Base-by-base conservation (phyloP, 1,140 invertebrate genomes). In the Planococcus citri region DNA sequence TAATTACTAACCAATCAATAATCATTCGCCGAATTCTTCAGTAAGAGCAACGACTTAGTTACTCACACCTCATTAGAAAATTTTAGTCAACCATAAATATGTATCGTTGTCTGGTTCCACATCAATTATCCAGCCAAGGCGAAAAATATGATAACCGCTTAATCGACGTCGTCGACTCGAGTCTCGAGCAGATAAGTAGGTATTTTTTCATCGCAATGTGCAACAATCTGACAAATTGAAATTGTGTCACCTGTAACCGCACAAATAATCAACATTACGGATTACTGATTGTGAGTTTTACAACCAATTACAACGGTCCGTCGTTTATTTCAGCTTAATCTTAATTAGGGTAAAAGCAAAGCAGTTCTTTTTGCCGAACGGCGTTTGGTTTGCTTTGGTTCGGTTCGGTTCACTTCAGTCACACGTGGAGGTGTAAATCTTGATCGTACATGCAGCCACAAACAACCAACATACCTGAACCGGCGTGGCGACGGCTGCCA, bases 321-420 rank as follows among this genome's bases (percentile, higher is more conserved):
- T 51, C 41, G 17, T 51, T 51, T 51, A 17, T 51, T 51, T 51
- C 41, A 51, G 17, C 41, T 51, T 20, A 20, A 51, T 9, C 2
- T 51, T 51, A 51, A 51, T 51, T 51, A 20, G 41, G 41, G 41
- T 51, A 51, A 51, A 51, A 51, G 41, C 41, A 51, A 51, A 51
- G 41, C 41, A 20, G 41, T 51, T 51, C 17, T 51, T 51, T 51
- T 51, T n/a, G n/a, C n/a, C n/a, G n/a, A n/a, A n/a, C n/a, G n/a
- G n/a, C n/a, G n/a, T n/a, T n/a, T n/a, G n/a, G n/a, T n/a, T n/a
- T n/a, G n/a, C n/a, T n/a, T n/a, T n/a, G n/a, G n/a, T n/a, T n/a
- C n/a, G n/a, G n/a, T n/a, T n/a, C n/a, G n/a, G n/a, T 51, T 9
- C 41, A 17, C 6, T 51, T 51, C n/a, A 3, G 41, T 51, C 41